Base-by-base conservation (phyloP, 2,797 vertebrate species). In the Orientallactaga sibirica region DNA sequence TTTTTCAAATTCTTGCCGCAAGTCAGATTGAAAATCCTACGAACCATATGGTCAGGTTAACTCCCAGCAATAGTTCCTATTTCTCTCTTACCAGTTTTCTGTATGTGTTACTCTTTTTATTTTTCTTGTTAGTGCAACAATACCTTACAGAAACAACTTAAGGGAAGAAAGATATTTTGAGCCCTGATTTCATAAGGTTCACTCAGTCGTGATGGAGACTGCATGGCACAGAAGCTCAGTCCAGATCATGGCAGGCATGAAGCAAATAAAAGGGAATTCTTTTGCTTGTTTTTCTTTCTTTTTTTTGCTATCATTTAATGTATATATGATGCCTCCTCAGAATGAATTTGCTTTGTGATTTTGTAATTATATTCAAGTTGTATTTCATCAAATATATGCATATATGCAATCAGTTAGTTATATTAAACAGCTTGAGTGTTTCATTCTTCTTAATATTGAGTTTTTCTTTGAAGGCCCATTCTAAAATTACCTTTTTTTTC, bases 351-450 rank as follows among this genome's bases (percentile, higher is more conserved):
- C 14, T 71, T 84, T 18, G n/a, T 88, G 24, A 87, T 89, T 85
- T 71, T 83, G 15, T 76, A 74, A 67, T 27, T 86, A n/a, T 19
- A 68, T 66, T 71, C 12, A 84, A 37, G 11, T 86, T 91, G 71
- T 75, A 64, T 0, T 90, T 41, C 19, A 19, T 64, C n/a, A n/a
- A n/a, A n/a, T n/a, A n/a, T n/a, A n/a, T 37, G 10, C 20, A 43
- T 78, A 11, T 52, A 61, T 55, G 76, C 8, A 64, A 12, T 76
- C 33, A 87, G 74, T 15, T 43, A 20, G 3, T n/a, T 71, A 41
- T 83, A 88, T 85, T 76, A 85, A 41, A 68, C 25, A 68, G 58
- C 79, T 91, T 22, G 88, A 1, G 67, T 92, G 70, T 94, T 93
- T 92, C 16, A 58, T 58, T 58, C 55, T 58, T 58, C 4, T 4